phyloP scores from a whole-genome alignment of 2,888 invertebrate species.

The Torymus aiolomorphi region DNA sequence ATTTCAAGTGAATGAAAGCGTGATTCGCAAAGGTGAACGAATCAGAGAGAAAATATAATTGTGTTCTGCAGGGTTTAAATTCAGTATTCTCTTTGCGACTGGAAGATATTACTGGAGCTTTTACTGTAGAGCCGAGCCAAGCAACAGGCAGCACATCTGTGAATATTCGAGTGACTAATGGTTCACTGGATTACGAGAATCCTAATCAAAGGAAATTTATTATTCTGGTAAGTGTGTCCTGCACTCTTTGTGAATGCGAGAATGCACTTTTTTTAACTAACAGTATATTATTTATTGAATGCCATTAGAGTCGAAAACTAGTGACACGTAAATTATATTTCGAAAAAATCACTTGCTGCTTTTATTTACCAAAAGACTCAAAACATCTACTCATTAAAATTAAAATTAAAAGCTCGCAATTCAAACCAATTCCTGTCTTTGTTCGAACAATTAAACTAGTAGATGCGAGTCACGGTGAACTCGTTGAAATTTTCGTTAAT shows the following conservation, averaged over 20 bases:
- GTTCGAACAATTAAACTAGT: too few species aligned
- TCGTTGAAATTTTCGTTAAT: too few species aligned
- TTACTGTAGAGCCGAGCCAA: conserved; percentile 87
- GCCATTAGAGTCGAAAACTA: too few species aligned
- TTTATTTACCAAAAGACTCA: not conserved
- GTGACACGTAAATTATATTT: too few species aligned
- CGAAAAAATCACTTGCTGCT: not conserved
- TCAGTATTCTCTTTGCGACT: conserved; percentile 88
- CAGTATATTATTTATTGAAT: too few species aligned
- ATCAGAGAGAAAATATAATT: conserved; percentile 39
- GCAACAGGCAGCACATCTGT: conserved; percentile 90
- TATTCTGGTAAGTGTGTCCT: conserved; percentile 79
- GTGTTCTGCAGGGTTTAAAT: conserved; percentile 84
- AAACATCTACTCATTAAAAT: too few species aligned
- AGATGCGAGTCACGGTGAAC: too few species aligned
- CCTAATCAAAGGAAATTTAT: conserved; percentile 94
- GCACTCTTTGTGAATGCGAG: too few species aligned
- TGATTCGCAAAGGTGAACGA: conserved; percentile 4
- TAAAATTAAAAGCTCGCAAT: too few species aligned
- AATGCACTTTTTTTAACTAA: too few species aligned
- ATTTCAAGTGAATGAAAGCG: conserved; percentile 2
- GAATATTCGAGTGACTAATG: conserved; percentile 87
- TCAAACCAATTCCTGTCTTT: too few species aligned
- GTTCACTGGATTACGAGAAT: conserved; percentile 91
- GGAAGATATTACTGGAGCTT: conserved; percentile 88